Base-by-base conservation (phyloP, 1,140 invertebrate genomes). In the Himalopsyche phryganea region DNA sequence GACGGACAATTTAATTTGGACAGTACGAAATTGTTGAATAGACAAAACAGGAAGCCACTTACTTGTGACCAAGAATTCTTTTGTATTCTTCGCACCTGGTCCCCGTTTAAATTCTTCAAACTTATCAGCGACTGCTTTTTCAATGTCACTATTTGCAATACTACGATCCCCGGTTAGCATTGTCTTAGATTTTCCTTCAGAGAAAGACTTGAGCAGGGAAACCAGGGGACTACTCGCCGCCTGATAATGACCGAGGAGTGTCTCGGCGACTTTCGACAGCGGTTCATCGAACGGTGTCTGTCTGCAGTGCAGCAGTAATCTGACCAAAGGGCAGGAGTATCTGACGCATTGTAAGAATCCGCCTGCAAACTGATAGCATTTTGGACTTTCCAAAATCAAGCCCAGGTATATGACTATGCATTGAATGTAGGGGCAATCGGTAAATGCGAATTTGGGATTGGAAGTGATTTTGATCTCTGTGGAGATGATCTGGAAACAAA, bases 51-150 rank as follows among this genome's bases (percentile, higher is more conserved):
- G n/a, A 45, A 38, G 10, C 36, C 14, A 35, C 57, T 52, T 44
- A 60, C 62, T 53, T 53, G 55, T 57, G n/a, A 64, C 62, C 28
- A 64, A 46, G 44, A 53, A 64, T 11, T 60, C 62, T 38, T 57
- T 64, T n/a, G 32, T 57, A 36, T 47, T 49, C 10, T 47, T 52
- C 7, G 28, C 35, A 10, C 54, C 50, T 2, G 17, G 18, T 23
- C 33, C 23, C 49, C 18, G 38, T 18, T 58, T 53, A 45, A 60
- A 50, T 9, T 49, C 45, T 13, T 58, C 28, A n/a, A 64, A 23
- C 32, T 52, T 59, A 13, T 57, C 36, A 0, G 49, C 32, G 0
- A 60, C 48, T 1, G 47, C 42, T 13, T 60, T 60, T 6, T 53
- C 54, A 2, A 64, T 35, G 35, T 64, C 54, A 7, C 28, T 54